These are phyloP conservation scores for Oreochromis tanganicae DNA, from an alignment of 2,113 vertebrate species.

Conservation along the genomic window DNA sequence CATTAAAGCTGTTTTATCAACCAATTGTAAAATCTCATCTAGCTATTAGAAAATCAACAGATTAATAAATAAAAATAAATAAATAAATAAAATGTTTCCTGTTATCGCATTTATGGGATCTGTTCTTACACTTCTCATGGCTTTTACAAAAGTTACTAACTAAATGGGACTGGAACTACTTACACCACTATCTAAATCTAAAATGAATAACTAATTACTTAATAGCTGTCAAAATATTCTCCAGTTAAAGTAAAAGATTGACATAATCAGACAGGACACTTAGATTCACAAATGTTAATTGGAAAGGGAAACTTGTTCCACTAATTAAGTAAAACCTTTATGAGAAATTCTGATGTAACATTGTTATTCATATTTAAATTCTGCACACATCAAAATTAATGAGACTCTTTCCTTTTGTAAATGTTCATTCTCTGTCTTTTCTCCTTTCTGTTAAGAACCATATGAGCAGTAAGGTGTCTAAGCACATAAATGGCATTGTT, in stretches of 20 bases:
- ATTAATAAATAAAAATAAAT: background rate
- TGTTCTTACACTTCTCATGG: background rate
- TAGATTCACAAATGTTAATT: background rate
- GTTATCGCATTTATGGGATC: background rate
- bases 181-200: background rate
- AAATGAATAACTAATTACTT: conserved; percentile 3
- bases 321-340: conserved; percentile 12
- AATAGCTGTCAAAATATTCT: background rate
- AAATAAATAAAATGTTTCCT: background rate
- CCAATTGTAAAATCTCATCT: background rate
- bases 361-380: background rate
- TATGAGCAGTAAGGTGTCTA: background rate
- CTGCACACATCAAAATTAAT: conserved; percentile 12
- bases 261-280: background rate
- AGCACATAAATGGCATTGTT: background rate
- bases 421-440: background rate
- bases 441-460: background rate
- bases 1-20: background rate
- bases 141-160: background rate
- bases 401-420: conserved; percentile 14
- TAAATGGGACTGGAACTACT: background rate
- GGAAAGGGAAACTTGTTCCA: background rate
- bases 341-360: background rate
- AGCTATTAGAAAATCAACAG: background rate
- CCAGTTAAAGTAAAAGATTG: background rate